Base-by-base conservation (phyloP, 2,888 invertebrate species). In the Galeruca laticollis region DNA sequence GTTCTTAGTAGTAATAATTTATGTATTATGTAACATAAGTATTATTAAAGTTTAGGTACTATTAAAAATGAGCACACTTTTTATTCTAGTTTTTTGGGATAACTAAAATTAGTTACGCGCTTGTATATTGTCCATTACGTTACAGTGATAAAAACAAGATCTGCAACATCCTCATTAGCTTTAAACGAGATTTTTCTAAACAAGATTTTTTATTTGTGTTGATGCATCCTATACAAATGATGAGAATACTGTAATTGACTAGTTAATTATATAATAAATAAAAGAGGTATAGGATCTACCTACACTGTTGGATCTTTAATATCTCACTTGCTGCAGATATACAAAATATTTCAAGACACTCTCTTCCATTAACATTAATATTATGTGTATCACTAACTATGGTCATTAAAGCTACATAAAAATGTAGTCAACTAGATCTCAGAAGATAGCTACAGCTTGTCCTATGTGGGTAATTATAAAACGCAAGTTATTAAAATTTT, bases 181-280 rank as follows among this genome's bases (percentile, higher is more conserved):
- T 51, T 49, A 49, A 49, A 49, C 49, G 9, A 49, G 15, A 20
- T 49, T 47, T 47, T 47, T n/a, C 47, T 37, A 47, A 47, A 18
- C 47, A 47, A 47, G 15, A 47, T 47, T 51, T 51, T 18, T 51
- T 18, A 51, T 51, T 20, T 51, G 47, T 47, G 49, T 20, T 51
- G 8, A 51, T 51, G 49, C 49, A 20, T 51, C 20, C n/a, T 18
- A 51, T 51, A 18, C 11, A 51, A 51, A 51, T 18, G 20, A 15
- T 21, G 49, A 51, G 21, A 51, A 21, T 21, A 8, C n/a, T n/a
- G 49, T 51, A 20, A 51, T 18, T 51, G 11, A 18, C 18, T 21
- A 2, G 49, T 51, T 51, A 51, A 51, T 51, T 51, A 20, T 18
- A 49, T 49, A 49, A 20, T 2, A 20, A 49, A 15, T 49, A 20